Conservation (phyloP, 2,888 invertebrate species). For the Callimorpha dominula region DNA sequence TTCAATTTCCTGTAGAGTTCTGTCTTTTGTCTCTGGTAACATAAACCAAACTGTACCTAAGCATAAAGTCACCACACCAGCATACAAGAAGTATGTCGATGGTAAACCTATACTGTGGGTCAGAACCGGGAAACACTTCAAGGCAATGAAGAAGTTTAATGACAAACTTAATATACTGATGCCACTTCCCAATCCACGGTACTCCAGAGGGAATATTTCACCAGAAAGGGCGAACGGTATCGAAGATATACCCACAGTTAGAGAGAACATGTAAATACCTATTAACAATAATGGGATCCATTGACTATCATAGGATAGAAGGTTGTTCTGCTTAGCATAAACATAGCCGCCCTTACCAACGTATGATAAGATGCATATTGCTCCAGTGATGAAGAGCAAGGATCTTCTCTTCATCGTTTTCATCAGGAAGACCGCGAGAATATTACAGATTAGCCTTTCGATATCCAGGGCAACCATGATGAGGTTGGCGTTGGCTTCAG, state of each 20-base stretch:
- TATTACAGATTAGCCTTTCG: slow-evolving; percentile 87
- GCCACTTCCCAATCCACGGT: slow-evolving; percentile 89
- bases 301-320: slow-evolving; percentile 69
- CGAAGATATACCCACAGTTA: slow-evolving; percentile 88
- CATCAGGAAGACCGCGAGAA: slow-evolving; percentile 87
- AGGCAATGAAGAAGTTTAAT: slow-evolving; percentile 88
- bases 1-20: slow-evolving; percentile 89
- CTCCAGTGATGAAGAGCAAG: slow-evolving; percentile 86
- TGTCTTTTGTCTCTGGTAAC: slow-evolving; percentile 90
- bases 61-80: slow-evolving; percentile 82
- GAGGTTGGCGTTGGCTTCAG: slow-evolving; percentile 87
- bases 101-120: slow-evolving; percentile 81
- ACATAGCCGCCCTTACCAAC: slow-evolving; percentile 83
- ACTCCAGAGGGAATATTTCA: slow-evolving; percentile 89
- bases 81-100: slow-evolving; percentile 88
- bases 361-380: slow-evolving; percentile 87
- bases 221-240: slow-evolving; percentile 91
- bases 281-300: slow-evolving; percentile 83
- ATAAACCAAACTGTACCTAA: slow-evolving; percentile 85
- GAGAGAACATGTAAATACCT: slow-evolving; percentile 86
- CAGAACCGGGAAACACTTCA: slow-evolving; percentile 89
- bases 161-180: slow-evolving; percentile 88
- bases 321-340: slow-evolving; percentile 67
- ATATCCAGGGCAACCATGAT: slow-evolving; percentile 89
- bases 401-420: slow-evolving; percentile 87